Evolutionary conservation across 2,888 invertebrate genomes (phyloP).

Genomic region (Coelopa pilipes): DNA sequence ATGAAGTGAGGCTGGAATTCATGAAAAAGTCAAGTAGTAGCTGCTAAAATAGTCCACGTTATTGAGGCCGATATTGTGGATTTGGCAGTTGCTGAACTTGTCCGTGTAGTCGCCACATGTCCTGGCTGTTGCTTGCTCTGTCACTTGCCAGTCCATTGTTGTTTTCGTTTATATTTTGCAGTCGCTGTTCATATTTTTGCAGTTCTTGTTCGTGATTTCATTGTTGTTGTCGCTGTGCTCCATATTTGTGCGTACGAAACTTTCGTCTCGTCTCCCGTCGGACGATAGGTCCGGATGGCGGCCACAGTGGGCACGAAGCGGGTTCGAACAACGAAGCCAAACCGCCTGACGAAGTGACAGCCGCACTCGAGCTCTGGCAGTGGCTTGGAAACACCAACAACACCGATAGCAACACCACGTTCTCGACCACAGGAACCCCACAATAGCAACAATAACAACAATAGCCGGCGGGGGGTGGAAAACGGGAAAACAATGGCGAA

Average conservation of each 20-base stretch:
- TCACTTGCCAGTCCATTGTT: neutral
- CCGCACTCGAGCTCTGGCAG: slow-evolving; percentile 3
- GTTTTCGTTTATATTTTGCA: neutral
- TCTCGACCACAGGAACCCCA: too few species aligned
- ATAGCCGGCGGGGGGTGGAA: neutral
- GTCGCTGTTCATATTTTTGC: neutral
- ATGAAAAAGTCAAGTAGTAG: too few species aligned
- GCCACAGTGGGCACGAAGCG: neutral
- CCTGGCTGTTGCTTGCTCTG: neutral
- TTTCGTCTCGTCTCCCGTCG: neutral
- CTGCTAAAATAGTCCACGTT: too few species aligned
- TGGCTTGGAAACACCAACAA: slow-evolving; percentile 2
- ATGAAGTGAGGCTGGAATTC: too few species aligned
- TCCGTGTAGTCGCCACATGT: too few species aligned
- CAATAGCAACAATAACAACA: neutral
- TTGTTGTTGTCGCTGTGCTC: neutral
- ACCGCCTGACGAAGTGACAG: slow-evolving; percentile 8
- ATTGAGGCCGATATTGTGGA: too few species aligned
- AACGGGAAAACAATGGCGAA: slow-evolving; percentile 1
- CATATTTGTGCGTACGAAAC: too few species aligned
- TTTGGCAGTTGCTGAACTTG: too few species aligned
- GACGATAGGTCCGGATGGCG: slow-evolving; percentile 1
- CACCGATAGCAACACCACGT: neutral
- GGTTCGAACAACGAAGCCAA: neutral
- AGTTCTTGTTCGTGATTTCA: slow-evolving; percentile 9